Base-by-base conservation (phyloP, 2,797 vertebrate genomes). In the Argyrosomus regius region DNA sequence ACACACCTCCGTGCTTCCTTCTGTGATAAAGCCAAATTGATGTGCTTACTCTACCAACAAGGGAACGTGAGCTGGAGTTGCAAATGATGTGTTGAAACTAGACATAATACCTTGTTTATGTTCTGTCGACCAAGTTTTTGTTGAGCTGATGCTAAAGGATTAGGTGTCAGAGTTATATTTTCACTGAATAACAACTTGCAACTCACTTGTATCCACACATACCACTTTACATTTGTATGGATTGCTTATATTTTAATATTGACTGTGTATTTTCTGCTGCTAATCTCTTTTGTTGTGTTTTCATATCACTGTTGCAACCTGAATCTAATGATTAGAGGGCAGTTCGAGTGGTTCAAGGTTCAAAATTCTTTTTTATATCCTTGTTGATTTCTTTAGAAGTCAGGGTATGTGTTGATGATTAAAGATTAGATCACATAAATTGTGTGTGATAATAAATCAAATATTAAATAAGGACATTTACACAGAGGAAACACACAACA, bases 61-160 rank as follows among this genome's bases (percentile, higher is more conserved):
- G 35, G 11, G 6, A n/a, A 64, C 1, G 1, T 24, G 17, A 70
- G 35, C 12, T 1, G 17, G 39, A 26, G 28, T 20, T 28, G 20
- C 18, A 28, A 17, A 46, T 65, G 68, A 74, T 18, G n/a, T n/a
- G n/a, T 8, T 41, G 68, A 75, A 67, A 69, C 57, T 59, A 68
- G 61, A 60, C 57, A 28, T 56, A 67, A 79, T 66, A 11, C 64
- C 41, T 62, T 72, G 53, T 77, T 79, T 78, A 57, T 75, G 24
- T 53, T 66, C 24, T 46, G 68, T 35, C 5, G 0, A 14, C 22
- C 7, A 24, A 6, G 43, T 60, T 75, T 62, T 22, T 41, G 64
- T 70, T 65, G 14, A 73, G n/a, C 62, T 5, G 41, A 56, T 11
- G 22, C 58, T 54, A 11, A 59, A 16, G 26, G 79, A 79, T 79